phyloP scores from a whole-genome alignment of 1,140 invertebrate genomes.

The Phthorimaea operculella region DNA sequence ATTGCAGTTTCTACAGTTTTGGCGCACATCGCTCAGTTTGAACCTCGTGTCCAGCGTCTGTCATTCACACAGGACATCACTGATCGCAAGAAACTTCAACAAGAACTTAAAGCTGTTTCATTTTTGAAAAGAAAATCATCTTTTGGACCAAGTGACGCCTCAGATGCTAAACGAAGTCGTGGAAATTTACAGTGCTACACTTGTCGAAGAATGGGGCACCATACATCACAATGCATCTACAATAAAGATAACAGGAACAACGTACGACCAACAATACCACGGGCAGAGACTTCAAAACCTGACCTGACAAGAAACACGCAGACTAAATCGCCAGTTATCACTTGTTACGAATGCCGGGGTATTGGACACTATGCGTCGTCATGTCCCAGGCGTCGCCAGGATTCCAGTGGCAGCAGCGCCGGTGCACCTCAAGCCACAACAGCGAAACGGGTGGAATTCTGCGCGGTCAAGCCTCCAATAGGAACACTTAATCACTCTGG shows the following conservation, averaged over 20 bases:
- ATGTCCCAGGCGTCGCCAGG: neutral
- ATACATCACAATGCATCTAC: neutral
- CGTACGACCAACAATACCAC: no score
- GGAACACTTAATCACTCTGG: neutral
- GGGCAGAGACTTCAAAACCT: neutral
- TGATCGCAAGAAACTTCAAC: neutral
- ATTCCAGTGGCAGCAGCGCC: neutral
- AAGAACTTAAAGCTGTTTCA: conserved; percentile 1
- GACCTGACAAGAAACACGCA: neutral
- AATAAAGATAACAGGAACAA: neutral
- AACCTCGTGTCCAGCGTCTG: neutral
- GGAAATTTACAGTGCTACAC: neutral
- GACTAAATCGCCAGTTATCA: neutral
- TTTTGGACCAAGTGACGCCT: neutral
- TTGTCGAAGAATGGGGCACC: neutral
- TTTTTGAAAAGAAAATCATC: conserved; percentile 2
- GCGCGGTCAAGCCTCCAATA: neutral
- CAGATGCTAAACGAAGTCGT: neutral
- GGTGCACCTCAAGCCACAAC: neutral
- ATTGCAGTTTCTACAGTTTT: conserved; percentile 2
- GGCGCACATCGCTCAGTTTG: conserved; percentile 2
- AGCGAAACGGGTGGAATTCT: conserved; percentile 2
- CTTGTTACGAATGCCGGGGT: neutral
- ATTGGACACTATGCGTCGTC: neutral
- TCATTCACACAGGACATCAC: neutral